These are phyloP conservation scores for Regulus satrapa DNA, from an alignment of 2,113 vertebrate genomes.

Conservation along the genomic window DNA sequence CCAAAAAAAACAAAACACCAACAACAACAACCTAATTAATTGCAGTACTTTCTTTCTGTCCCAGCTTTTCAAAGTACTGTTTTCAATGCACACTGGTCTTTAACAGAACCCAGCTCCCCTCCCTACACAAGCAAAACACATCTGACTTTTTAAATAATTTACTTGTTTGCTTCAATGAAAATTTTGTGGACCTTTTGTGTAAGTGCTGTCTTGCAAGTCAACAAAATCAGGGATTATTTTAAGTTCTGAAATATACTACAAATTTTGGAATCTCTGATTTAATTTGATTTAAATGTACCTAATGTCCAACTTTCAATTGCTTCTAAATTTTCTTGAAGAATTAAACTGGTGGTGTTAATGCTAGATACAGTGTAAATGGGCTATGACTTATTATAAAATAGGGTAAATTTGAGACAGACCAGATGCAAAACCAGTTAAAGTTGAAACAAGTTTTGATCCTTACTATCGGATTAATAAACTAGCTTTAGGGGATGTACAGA, in stretches of 20 bases:
- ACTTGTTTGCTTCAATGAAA: not conserved
- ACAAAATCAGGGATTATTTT: not conserved
- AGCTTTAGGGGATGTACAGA: not conserved
- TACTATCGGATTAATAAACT: not conserved
- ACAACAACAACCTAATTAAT: not conserved
- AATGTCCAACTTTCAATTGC: not conserved
- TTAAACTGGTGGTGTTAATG: not conserved
- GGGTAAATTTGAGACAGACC: not conserved
- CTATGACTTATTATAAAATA: not conserved
- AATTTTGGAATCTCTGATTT: not conserved
- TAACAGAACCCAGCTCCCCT: not conserved
- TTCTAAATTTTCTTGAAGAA: not conserved
- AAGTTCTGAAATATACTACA: not conserved
- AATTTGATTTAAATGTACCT: not conserved
- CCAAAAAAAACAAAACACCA: no score
- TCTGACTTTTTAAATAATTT: not conserved
- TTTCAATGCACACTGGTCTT: not conserved
- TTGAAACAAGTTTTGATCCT: not conserved
- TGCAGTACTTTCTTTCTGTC: not conserved
- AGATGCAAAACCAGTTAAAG: not conserved
- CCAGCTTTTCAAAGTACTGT: not conserved
- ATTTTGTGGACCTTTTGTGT: not conserved
- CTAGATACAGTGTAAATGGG: not conserved
- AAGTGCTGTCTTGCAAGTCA: not conserved
- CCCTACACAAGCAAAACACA: not conserved